Conservation (phyloP, 2,113 vertebrate genomes). For the Hydropotes inermis region DNA sequence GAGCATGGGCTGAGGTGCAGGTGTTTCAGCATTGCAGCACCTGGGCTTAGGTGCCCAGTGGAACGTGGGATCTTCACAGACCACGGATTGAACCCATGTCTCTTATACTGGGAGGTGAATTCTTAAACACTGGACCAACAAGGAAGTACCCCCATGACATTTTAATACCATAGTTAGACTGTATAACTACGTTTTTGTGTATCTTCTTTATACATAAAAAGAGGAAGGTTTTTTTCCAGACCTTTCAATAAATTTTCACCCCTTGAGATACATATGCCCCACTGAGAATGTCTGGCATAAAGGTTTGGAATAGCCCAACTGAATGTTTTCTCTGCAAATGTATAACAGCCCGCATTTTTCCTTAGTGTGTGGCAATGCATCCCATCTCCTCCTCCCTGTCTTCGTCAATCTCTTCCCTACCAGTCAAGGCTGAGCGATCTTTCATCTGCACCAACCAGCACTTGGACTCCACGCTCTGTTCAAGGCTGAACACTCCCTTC, state of each 20-base stretch:
- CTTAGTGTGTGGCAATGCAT: neutral
- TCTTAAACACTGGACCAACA: neutral
- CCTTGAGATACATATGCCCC: neutral
- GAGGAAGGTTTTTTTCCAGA: neutral
- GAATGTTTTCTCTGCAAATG: neutral
- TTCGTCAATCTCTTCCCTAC: neutral
- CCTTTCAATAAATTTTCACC: neutral
- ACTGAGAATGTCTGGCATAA: neutral
- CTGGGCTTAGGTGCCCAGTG: neutral
- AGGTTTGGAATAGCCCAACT: neutral
- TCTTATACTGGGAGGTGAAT: neutral
- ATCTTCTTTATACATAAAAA: neutral
- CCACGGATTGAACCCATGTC: neutral
- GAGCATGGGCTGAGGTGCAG: neutral
- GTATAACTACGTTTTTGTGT: neutral
- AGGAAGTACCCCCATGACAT: neutral
- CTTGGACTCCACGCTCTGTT: neutral
- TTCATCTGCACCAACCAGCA: neutral
- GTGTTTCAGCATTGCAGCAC: neutral
- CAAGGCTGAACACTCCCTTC: neutral
- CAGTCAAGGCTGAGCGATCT: neutral
- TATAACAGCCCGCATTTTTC: neutral
- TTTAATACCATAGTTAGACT: neutral
- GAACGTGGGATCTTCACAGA: neutral
- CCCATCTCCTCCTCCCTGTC: neutral